Evolutionary conservation across 2,797 vertebrate species (phyloP).

Genomic region (Enteromius treurensis): DNA sequence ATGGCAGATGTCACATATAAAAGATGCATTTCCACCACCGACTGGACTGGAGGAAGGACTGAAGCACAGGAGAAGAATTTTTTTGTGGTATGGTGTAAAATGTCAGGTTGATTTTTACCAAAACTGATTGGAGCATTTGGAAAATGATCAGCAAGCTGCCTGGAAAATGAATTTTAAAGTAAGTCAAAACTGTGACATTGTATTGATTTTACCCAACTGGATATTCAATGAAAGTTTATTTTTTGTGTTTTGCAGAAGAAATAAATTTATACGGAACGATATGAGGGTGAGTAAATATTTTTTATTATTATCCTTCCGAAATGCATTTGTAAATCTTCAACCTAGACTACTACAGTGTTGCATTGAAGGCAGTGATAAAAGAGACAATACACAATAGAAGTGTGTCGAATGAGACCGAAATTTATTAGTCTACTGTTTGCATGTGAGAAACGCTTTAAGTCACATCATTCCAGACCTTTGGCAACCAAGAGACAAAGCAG

Average conservation of each 20-base stretch:
- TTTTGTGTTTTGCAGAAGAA: background rate
- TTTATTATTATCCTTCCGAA: background rate
- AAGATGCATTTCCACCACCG: background rate
- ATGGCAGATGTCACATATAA: background rate
- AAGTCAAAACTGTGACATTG: background rate
- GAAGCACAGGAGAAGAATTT: background rate
- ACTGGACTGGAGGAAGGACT: slow-evolving; percentile 1
- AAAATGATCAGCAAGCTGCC: background rate
- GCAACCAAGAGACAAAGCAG: slow-evolving; percentile 88
- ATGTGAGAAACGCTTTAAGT: slow-evolving; percentile 85
- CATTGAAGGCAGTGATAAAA: slow-evolving; percentile 21
- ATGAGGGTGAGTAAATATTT: background rate
- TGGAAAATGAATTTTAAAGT: background rate
- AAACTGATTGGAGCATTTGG: background rate
- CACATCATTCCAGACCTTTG: slow-evolving; percentile 87
- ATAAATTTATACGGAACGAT: background rate
- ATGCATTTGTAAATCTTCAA: background rate
- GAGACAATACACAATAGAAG: slow-evolving; percentile 45
- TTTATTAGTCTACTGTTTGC: slow-evolving; percentile 90
- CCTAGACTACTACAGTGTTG: background rate
- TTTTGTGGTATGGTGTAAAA: background rate
- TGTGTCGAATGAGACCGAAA: slow-evolving; percentile 73
- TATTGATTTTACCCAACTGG: background rate
- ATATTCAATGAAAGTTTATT: background rate
- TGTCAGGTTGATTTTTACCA: background rate